phyloP scores from a whole-genome alignment of 2,797 vertebrate genomes.

The Ceyx erithaca region DNA sequence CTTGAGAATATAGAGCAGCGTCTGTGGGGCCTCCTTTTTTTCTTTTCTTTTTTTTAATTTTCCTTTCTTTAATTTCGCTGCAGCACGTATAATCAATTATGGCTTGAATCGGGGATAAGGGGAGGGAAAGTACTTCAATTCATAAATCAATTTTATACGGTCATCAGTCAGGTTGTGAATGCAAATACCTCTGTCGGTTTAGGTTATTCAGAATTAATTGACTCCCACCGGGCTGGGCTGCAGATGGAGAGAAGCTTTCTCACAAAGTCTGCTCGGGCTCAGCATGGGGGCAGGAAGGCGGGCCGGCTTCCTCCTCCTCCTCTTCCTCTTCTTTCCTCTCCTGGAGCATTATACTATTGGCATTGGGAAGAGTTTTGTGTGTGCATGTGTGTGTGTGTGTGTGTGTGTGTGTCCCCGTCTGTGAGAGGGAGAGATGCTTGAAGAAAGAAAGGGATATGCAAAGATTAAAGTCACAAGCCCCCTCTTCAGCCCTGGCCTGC shows the following conservation, averaged over 20 bases:
- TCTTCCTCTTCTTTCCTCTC: slow-evolving; percentile 59
- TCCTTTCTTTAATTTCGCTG: slow-evolving; percentile 86
- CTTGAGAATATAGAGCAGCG: slow-evolving; percentile 73
- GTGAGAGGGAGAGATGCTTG: slow-evolving; percentile 66
- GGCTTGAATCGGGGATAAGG: slow-evolving; percentile 85
- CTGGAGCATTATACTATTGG: slow-evolving; percentile 69
- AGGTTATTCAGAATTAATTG: slow-evolving; percentile 88
- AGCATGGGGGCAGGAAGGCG: slow-evolving; percentile 74
- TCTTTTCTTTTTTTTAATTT: slow-evolving; percentile 82
- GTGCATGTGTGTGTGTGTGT: background rate
- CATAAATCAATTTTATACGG: slow-evolving; percentile 99
- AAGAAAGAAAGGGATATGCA: slow-evolving; percentile 73
- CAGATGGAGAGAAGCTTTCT: slow-evolving; percentile 80
- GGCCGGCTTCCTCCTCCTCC: slow-evolving; percentile 66
- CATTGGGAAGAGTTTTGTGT: slow-evolving; percentile 58
- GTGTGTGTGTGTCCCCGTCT: slow-evolving; percentile 25
- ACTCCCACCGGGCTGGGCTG: slow-evolving; percentile 81
- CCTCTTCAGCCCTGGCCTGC: slow-evolving; percentile 70
- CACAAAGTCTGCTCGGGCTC: slow-evolving; percentile 78
- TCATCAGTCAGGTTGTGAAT: slow-evolving; percentile 99
- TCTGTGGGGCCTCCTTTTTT: slow-evolving; percentile 76
- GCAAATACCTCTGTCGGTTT: slow-evolving; percentile 86
- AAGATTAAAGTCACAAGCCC: slow-evolving; percentile 76
- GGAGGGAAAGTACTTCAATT: slow-evolving; percentile 88
- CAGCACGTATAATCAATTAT: slow-evolving; percentile 99